Base-by-base conservation (phyloP, 2,797 vertebrate species). In the Malurus leucopterus region DNA sequence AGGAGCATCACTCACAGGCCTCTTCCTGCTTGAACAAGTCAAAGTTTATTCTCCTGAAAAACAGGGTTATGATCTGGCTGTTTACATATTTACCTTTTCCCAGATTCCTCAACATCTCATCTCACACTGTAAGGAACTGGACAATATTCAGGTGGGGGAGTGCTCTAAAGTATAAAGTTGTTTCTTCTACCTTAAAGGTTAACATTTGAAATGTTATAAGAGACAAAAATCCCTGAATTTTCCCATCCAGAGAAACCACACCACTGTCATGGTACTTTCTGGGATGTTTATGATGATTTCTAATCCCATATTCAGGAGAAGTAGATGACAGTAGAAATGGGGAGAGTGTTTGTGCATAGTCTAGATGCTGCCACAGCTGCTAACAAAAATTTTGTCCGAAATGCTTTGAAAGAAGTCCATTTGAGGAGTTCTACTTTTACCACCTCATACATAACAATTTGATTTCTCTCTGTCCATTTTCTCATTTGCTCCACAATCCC, bases 131-230 rank as follows among this genome's bases (percentile, higher is more conserved):
- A 71, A 71, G 9, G 20, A 55, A 47, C 4, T 68, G 34, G 15
- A 13, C 11, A 49, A 27, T 40, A 68, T 53, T 59, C 21, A 44
- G 8, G 3, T 14, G 9, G 1, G 5, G 2, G 2, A 2, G 5
- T 49, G 13, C 4, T 75, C 15, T 61, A 10, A 69, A 51, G 5
- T 36, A 18, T 44, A 24, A 71, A 47, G 9, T 44, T 13, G 29
- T 34, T 16, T 2, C 8, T 72, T 78, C 47, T 65, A 16, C 8
- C n/a, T 50, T 54, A 46, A 2, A n/a, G 3, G 26, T 27, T 49
- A 79, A 46, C 6, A 30, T 69, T 23, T 79, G 43, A 53, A 27
- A 44, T 16, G 10, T 1, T 55, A 2, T 26, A 38, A 76, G 57
- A 65, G 24, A 32, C 19, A 80, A 76, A 73, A 86, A 3, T 1